These are phyloP conservation scores for Sturnira hondurensis DNA, from an alignment of 2,113 vertebrate species.

Conservation along the genomic window DNA sequence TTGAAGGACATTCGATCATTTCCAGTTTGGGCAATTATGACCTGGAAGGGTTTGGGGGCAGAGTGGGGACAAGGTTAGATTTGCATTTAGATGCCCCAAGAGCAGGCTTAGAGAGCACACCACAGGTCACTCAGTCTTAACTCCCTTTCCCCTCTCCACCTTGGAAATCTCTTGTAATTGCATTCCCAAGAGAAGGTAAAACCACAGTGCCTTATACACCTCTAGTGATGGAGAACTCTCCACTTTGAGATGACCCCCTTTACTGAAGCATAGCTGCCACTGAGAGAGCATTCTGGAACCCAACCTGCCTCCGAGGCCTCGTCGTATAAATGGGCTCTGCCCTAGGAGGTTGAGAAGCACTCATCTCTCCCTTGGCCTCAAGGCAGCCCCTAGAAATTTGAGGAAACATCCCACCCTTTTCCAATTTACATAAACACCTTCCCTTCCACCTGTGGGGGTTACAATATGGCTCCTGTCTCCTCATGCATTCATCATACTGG, in stretches of 20 bases:
- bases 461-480: neutral
- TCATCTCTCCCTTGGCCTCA: neutral
- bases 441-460: neutral
- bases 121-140: neutral
- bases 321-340: neutral
- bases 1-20: neutral
- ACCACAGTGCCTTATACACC: neutral
- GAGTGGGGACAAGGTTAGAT: neutral
- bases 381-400: neutral
- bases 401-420: neutral
- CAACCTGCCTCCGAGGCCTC: neutral
- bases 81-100: neutral
- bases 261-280: neutral
- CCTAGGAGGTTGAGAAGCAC: neutral
- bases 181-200: neutral
- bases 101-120: neutral
- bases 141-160: neutral
- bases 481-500: fast-evolving
- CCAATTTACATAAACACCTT: neutral
- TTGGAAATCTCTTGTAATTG: neutral
- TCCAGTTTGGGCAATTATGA: neutral
- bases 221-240: neutral
- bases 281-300: neutral
- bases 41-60: neutral
- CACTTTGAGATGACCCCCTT: neutral